phyloP scores from a whole-genome alignment of 2,797 vertebrate species.

The Molossus alvarezi region DNA sequence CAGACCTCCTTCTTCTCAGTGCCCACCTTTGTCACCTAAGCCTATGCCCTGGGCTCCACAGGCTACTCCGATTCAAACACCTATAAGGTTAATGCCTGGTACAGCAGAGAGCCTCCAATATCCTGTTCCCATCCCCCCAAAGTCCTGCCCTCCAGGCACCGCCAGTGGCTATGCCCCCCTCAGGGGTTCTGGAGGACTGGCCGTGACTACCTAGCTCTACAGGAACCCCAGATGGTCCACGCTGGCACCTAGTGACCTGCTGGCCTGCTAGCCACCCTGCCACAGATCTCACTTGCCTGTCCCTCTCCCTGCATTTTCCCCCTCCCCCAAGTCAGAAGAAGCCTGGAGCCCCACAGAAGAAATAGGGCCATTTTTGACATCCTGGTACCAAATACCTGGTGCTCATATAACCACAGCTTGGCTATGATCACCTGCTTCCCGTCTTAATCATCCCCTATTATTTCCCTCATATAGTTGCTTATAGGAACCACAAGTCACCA shows the following conservation, averaged over 20 bases:
- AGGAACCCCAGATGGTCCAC: background rate
- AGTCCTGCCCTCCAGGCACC: background rate
- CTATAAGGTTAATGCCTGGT: background rate
- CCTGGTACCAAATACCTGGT: background rate
- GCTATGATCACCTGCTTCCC: background rate
- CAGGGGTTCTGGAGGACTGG: background rate
- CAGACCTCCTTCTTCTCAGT: background rate
- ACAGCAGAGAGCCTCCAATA: background rate
- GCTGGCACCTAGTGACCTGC: background rate
- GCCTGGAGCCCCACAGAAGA: background rate
- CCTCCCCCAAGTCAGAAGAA: background rate
- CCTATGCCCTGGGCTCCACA: background rate
- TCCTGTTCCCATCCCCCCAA: background rate
- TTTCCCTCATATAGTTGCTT: background rate
- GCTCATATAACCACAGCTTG: background rate
- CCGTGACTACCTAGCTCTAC: background rate
- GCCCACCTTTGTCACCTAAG: background rate
- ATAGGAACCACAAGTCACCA: background rate
- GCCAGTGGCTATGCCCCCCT: background rate
- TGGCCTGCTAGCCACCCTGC: background rate
- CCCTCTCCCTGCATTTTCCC: fast-evolving
- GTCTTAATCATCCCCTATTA: background rate
- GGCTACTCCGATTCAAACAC: background rate
- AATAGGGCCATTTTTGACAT: background rate
- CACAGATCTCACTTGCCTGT: background rate